phyloP scores from a whole-genome alignment of 1,140 invertebrate genomes.

The Aradophagus sp. region DNA sequence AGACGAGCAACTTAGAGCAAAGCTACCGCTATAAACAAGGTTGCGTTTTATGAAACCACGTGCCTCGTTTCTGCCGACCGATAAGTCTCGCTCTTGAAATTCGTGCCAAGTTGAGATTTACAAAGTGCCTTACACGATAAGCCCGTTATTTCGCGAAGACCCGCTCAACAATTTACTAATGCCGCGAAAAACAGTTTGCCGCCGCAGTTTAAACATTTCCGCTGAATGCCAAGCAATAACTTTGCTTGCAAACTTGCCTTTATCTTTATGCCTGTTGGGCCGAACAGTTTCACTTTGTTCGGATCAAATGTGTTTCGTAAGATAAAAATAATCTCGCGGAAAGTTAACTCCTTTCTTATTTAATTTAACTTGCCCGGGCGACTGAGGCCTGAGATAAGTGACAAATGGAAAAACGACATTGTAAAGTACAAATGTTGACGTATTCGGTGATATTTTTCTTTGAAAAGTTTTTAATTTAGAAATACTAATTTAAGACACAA shows the following conservation, averaged over 20 bases:
- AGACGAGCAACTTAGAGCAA: conserved; percentile 60
- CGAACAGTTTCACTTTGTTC: no score
- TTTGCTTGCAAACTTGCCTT: conserved; percentile 19
- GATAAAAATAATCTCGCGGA: no score
- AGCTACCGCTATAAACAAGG: conserved; percentile 61
- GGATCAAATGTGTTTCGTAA: no score
- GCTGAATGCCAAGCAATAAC: conserved; percentile 12
- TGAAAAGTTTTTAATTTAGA: no score
- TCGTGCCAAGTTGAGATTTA: conserved; percentile 51
- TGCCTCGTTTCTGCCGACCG: conserved; percentile 48
- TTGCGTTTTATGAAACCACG: conserved; percentile 60
- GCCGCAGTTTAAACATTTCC: conserved; percentile 29
- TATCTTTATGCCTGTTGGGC: no score
- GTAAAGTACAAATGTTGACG: no score
- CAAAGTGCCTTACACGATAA: conserved; percentile 53
- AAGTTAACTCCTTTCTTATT: no score
- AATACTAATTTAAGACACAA: no score
- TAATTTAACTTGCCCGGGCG: no score
- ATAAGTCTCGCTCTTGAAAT: conserved; percentile 55
- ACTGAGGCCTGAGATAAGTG: no score
- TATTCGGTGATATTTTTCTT: no score
- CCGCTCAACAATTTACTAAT: conserved; percentile 28
- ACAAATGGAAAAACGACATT: no score
- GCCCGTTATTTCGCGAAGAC: conserved; percentile 38
- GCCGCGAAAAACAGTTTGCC: conserved; percentile 19